These are phyloP conservation scores for Porites lutea DNA, from an alignment of 64 coral and sea anemone genomes.

Conservation along the genomic window DNA sequence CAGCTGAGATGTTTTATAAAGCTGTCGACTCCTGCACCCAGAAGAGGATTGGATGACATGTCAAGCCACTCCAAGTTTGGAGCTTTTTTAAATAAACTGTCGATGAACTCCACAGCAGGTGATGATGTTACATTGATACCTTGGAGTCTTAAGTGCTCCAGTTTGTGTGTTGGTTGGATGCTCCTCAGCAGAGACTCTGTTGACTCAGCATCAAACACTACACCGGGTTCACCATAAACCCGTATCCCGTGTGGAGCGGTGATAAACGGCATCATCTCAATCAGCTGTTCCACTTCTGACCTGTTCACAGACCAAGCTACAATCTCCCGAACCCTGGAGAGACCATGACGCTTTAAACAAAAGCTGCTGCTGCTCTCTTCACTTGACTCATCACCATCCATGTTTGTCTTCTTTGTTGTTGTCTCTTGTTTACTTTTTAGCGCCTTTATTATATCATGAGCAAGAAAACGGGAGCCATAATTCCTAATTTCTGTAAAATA, in stretches of 20 bases:
- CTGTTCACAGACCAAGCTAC: background rate
- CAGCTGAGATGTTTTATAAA: background rate
- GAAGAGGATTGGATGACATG: background rate
- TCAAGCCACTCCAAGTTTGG: background rate
- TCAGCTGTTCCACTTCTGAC: background rate
- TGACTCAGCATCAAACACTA: background rate
- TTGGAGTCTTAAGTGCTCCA: background rate
- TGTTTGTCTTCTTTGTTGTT: too few relatives aligned
- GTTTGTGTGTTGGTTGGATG: background rate
- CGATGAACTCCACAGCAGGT: background rate
- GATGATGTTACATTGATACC: background rate
- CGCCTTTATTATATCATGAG: too few relatives aligned
- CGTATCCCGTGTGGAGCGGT: background rate
- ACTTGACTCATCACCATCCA: too few relatives aligned
- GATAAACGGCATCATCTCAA: background rate
- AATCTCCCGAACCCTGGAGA: background rate
- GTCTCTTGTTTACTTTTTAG: too few relatives aligned
- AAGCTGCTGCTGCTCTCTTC: too few relatives aligned
- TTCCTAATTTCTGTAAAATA: too few relatives aligned
- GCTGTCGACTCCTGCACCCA: background rate
- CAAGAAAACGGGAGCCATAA: too few relatives aligned
- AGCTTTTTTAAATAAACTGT: background rate
- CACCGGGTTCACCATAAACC: background rate
- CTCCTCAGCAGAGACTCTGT: background rate
- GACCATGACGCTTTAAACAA: background rate